These are phyloP conservation scores for Parazoanthus darwini DNA, from an alignment of 92 coral and sea anemone species.

Conservation along the genomic window DNA sequence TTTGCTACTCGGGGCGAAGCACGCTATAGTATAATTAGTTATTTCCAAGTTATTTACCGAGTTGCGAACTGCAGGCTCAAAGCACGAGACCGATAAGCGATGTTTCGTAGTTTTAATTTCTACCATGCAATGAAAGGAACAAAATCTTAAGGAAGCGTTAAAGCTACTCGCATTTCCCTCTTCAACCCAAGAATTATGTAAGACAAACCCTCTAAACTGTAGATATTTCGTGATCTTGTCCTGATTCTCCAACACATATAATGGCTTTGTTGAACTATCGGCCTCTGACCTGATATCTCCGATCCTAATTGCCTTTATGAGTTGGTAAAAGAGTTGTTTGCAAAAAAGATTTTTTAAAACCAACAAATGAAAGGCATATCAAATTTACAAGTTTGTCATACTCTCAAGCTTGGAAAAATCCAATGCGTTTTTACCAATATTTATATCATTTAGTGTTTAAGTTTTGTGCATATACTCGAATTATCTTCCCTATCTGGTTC, in stretches of 20 bases:
- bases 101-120: neutral
- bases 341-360: neutral
- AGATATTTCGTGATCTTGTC: neutral
- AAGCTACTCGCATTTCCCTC: neutral
- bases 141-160: neutral
- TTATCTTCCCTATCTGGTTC: no score
- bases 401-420: neutral
- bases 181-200: neutral
- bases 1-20: neutral
- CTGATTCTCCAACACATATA: neutral
- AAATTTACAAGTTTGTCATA: neutral
- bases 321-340: neutral
- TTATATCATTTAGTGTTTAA: no score
- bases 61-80: neutral
- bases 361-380: neutral
- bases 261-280: conserved; percentile 1
- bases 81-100: neutral
- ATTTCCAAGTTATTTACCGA: neutral
- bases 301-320: neutral
- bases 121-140: neutral
- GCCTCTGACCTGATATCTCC: conserved; percentile 4
- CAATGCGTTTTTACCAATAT: no score
- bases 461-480: no score
- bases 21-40: neutral
- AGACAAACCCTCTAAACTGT: neutral